phyloP scores from a whole-genome alignment of 2,888 invertebrate species.

The Eupithecia exiguata region DNA sequence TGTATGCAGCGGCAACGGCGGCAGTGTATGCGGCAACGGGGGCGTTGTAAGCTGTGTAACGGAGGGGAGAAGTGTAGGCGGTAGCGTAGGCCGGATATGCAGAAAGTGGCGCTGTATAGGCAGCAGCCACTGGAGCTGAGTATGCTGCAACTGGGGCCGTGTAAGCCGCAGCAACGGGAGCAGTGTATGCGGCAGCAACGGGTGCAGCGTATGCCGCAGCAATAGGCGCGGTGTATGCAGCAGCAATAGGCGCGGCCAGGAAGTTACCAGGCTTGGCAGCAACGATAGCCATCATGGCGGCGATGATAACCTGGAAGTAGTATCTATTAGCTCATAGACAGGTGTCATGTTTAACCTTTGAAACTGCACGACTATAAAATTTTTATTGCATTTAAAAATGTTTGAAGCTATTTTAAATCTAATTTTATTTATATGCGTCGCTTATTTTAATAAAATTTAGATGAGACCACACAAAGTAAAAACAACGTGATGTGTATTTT shows the following conservation, averaged over 20 bases:
- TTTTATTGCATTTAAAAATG: constrained; percentile 13
- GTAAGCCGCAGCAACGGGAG: constrained; percentile 43
- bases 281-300: constrained; percentile 66
- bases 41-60: constrained; percentile 50
- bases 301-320: constrained; percentile 64
- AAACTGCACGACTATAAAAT: background rate
- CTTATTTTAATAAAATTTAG: background rate
- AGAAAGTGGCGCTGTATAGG: constrained; percentile 49
- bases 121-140: constrained; percentile 55
- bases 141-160: constrained; percentile 41
- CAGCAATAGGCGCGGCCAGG: constrained; percentile 42
- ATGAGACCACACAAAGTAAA: background rate
- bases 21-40: constrained; percentile 55
- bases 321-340: background rate
- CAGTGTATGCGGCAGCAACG: constrained; percentile 36
- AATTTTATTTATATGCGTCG: background rate
- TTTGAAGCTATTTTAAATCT: background rate
- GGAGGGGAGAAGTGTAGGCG: constrained; percentile 41
- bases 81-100: constrained; percentile 58
- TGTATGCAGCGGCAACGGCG: constrained; percentile 55
- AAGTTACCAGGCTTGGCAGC: constrained; percentile 71
- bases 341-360: constrained; percentile 4
- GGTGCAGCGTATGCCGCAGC: constrained; percentile 43
- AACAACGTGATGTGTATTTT: background rate
- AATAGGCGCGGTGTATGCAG: constrained; percentile 41